phyloP scores from a whole-genome alignment of 2,797 vertebrate species.

The Amniataba percoides region DNA sequence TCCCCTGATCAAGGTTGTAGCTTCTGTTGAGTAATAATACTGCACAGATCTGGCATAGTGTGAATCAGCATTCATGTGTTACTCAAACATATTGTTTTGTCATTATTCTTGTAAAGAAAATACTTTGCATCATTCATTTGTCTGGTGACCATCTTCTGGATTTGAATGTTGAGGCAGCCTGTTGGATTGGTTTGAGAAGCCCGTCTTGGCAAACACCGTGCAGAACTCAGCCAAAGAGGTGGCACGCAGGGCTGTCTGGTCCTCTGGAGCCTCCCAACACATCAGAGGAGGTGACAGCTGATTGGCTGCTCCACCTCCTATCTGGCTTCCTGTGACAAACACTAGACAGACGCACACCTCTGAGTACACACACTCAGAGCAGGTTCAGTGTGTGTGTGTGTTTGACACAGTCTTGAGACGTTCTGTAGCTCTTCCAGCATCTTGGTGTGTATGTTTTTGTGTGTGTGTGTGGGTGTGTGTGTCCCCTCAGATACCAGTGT shows the following conservation, averaged over 20 bases:
- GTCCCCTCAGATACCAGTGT: constrained; percentile 59
- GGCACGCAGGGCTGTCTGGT: constrained; percentile 16
- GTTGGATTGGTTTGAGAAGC: constrained; percentile 13
- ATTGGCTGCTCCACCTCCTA: constrained; percentile 58
- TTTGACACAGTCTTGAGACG: background rate
- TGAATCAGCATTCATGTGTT: background rate
- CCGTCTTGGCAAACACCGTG: constrained; percentile 11
- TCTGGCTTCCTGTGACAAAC: constrained; percentile 49
- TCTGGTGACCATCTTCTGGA: background rate
- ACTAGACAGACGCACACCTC: constrained; percentile 43
- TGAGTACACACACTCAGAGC: constrained; percentile 30
- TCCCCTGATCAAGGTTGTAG: background rate
- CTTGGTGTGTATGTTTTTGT: background rate
- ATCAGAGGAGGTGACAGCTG: constrained; percentile 68
- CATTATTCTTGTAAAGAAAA: too few relatives aligned
- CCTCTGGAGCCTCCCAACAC: constrained; percentile 35
- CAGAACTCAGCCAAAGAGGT: constrained; percentile 31
- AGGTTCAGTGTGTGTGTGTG: background rate
- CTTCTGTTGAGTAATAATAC: too few relatives aligned
- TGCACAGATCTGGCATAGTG: too few relatives aligned
- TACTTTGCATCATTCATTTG: background rate
- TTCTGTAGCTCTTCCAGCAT: background rate
- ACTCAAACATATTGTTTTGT: background rate
- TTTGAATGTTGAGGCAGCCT: constrained; percentile 5
- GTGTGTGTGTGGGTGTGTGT: constrained; percentile 10